Percentiles rank a stretch among this genome's conserved stretches.
These are phyloP conservation scores for Hipparchia semele DNA, from an alignment of 2,888 invertebrate genomes.

Conservation along the genomic window DNA sequence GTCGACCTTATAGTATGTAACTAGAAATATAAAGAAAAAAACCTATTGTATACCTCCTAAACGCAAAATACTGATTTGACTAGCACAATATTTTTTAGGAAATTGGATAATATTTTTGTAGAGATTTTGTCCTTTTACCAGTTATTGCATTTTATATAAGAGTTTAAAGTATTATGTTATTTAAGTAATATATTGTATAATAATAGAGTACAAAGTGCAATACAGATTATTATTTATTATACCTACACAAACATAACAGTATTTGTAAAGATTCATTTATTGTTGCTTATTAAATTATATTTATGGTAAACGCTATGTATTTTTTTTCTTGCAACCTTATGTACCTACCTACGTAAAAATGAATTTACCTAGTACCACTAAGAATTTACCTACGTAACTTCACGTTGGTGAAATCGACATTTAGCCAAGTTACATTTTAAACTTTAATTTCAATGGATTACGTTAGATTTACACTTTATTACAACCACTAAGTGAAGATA, in stretches of 20 bases:
- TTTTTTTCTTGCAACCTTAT: neutral
- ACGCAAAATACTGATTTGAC: neutral
- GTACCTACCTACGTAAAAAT: neutral
- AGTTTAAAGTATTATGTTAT: neutral
- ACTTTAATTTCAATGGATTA: no score
- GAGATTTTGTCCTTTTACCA: neutral
- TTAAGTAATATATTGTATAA: neutral
- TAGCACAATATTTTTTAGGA: neutral
- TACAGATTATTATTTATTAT: neutral
- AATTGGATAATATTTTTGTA: neutral
- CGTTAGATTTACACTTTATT: no score
- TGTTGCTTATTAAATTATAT: conserved; percentile 1
- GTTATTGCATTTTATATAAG: conserved; percentile 8
- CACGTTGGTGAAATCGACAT: no score
- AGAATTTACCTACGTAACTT: no score
- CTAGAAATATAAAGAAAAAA: no score
- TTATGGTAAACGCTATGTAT: neutral
- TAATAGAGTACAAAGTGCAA: conserved; percentile 21
- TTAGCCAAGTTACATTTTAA: no score
- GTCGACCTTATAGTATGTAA: no score
- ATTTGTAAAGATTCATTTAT: conserved; percentile 15
- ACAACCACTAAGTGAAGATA: no score
- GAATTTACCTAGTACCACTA: no score
- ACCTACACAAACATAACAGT: neutral
- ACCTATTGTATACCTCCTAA: no score